phyloP scores from a whole-genome alignment of 2,888 invertebrate species.

The Dascillus cervinus region DNA sequence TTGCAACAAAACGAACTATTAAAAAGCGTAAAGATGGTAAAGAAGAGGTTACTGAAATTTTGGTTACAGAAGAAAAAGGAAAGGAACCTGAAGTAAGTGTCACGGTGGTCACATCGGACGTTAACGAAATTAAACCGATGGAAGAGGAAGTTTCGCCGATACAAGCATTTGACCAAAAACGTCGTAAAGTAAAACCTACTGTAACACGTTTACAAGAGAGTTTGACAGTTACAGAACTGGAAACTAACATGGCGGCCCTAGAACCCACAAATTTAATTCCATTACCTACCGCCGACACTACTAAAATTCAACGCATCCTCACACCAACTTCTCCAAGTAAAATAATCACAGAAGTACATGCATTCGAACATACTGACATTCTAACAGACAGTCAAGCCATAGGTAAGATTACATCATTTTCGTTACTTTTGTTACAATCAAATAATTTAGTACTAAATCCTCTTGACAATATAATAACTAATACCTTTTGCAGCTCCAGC shows the following conservation, averaged over 20 bases:
- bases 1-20: constrained; percentile 21
- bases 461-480: too few species aligned
- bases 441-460: too few species aligned
- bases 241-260: neutral
- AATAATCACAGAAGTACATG: constrained; percentile 8
- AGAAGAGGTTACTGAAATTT: constrained; percentile 30
- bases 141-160: constrained; percentile 9
- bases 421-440: too few species aligned
- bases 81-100: constrained; percentile 16
- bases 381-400: constrained; percentile 4
- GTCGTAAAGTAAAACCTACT: too few species aligned
- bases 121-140: constrained; percentile 4
- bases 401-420: constrained; percentile 10
- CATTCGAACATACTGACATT: constrained; percentile 4
- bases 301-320: too few species aligned
- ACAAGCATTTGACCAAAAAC: too few species aligned
- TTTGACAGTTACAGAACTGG: neutral
- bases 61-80: constrained; percentile 28
- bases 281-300: constrained; percentile 13
- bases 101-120: constrained; percentile 6
- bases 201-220: constrained; percentile 10
- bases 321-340: constrained; percentile 5
- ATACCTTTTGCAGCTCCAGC: too few species aligned
- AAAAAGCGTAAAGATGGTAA: constrained; percentile 24
- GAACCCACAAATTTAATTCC: neutral